phyloP scores from a whole-genome alignment of 2,888 invertebrate genomes.

The Halictus ligatus region DNA sequence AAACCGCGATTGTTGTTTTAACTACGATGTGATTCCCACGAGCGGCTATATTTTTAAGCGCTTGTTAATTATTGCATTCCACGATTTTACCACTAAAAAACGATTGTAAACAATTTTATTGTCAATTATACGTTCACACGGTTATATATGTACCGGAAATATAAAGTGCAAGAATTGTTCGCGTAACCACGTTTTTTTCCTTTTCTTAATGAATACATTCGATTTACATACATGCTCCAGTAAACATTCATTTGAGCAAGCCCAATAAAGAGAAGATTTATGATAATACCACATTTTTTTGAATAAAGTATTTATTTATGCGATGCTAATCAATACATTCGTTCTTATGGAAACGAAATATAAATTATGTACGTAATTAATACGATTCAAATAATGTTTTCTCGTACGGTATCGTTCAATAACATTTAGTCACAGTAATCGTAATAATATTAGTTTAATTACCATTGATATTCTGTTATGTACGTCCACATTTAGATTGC shows the following conservation, averaged over 20 bases:
- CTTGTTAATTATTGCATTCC: background rate
- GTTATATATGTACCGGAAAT: background rate
- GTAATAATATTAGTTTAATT: background rate
- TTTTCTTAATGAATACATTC: background rate
- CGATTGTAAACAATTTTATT: background rate
- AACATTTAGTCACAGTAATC: background rate
- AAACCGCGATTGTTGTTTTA: constrained; percentile 37
- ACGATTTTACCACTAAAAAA: background rate
- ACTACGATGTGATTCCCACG: background rate
- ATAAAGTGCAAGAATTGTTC: background rate
- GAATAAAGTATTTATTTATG: background rate
- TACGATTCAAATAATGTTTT: background rate
- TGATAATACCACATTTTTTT: background rate
- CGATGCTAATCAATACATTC: background rate
- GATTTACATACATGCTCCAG: background rate
- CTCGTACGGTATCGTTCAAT: background rate
- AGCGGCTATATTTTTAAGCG: background rate
- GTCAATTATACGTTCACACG: background rate
- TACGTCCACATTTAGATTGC: background rate
- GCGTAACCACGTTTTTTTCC: background rate
- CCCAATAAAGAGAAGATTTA: background rate
- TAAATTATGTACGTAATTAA: background rate
- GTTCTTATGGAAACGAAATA: background rate
- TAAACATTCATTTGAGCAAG: background rate
- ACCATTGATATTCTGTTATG: background rate